Evolutionary conservation across 2,888 invertebrate genomes (phyloP), one percentile per base, ranked within the genome.

Genomic region (Chironomus tentans): DNA sequence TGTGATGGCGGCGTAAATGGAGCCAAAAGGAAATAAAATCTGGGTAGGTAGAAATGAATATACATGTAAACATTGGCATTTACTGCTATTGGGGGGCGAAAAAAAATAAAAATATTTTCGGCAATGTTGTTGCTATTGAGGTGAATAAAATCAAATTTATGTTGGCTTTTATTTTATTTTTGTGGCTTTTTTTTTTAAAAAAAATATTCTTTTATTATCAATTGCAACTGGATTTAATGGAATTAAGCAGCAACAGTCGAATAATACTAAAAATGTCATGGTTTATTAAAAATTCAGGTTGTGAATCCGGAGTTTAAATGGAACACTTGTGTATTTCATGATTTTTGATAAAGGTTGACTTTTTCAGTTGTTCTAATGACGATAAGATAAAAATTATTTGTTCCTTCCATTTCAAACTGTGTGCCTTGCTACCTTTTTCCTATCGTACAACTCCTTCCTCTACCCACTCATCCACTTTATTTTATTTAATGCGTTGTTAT

Each of bases 91-190:
- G 72, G 50, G 21, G 62, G 46, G 74, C 48, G 62, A 68, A 65
- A 68, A 68, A 28, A 21, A 22, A n/a, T n/a, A 68, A 28, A 21
- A 72, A 56, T 56, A 15, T 56, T 56, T 56, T 56, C 18, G 7
- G 13, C 5, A 13, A 13, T 65, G 38, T 38, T 38, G 38, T 10
- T 38, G 38, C 38, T 38, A 38, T 4, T 65, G 65, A 65, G 65
- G 74, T 46, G 38, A 74, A 74, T 68, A 68, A 74, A 74, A 74
- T 68, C 28, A 74, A 74, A 74, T 68, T 74, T 74, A 74, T 74
- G 74, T 38, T 62, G 61, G 65, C 65, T 65, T 65, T 65, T 65
- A 65, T 65, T 65, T 74, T 18, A 61, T 68, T 22, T 68, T 48
- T 47, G n/a, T 21, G 65, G 65, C 68, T 38, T 46, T 13, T 68